Evolutionary conservation across 2,888 invertebrate genomes (phyloP).

Genomic region (Bursaphelenchus okinawaensis): DNA sequence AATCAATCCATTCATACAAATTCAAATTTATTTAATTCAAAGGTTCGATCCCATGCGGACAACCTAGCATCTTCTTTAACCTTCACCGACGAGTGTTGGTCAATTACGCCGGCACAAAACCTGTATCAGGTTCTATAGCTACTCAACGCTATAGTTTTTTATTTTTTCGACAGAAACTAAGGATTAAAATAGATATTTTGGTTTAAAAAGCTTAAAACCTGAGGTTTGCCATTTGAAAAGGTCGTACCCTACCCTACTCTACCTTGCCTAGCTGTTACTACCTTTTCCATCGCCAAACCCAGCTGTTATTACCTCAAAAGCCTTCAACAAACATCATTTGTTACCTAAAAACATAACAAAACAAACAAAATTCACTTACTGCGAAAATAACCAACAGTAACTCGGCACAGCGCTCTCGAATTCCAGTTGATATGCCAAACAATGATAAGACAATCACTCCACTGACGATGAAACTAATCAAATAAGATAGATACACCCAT

Average conservation of each 20-base stretch:
- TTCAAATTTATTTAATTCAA: background rate
- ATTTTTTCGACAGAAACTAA: too few species aligned
- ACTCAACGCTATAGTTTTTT: background rate
- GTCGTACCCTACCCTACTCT: too few species aligned
- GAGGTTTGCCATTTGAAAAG: too few species aligned
- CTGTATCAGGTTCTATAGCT: background rate
- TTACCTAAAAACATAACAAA: too few species aligned
- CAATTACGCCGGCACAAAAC: background rate
- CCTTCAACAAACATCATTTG: background rate
- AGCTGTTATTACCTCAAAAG: constrained; percentile 3
- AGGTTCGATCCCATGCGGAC: background rate
- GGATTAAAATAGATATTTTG: too few species aligned
- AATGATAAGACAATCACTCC: constrained; percentile 67
- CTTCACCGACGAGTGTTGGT: too few species aligned
- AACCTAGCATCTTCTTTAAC: too few species aligned
- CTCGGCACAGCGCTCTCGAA: constrained; percentile 77
- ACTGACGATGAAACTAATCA: constrained; percentile 2
- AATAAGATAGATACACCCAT: background rate
- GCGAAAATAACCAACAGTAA: constrained; percentile 81
- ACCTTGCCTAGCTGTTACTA: background rate
- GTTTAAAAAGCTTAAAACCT: too few species aligned
- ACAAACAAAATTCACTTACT: constrained; percentile 66
- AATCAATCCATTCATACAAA: background rate
- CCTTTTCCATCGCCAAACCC: background rate
- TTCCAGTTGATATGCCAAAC: constrained; percentile 82